A percentile compares a stretch with the other conserved stretches of the same genome.
phyloP scores from a whole-genome alignment of 2,113 vertebrate species.

The Chaetorhynchus papuensis region DNA sequence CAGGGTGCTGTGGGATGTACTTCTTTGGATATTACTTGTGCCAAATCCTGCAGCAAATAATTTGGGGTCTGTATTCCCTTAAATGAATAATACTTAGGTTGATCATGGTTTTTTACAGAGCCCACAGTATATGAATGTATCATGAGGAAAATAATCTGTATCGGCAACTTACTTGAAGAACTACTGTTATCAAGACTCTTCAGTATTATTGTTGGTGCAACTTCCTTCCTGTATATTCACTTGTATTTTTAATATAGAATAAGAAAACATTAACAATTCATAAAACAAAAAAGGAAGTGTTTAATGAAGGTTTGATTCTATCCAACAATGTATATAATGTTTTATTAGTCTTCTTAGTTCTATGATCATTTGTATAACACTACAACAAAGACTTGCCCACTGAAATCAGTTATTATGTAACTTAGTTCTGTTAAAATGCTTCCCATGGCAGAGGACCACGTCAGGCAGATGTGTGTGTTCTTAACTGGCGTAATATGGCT shows the following conservation, averaged over 20 bases:
- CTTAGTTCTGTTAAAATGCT: not conserved
- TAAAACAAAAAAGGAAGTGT: not conserved
- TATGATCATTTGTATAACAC: not conserved
- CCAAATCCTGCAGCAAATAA: not conserved
- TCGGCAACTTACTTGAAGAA: not conserved
- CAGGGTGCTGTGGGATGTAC: not conserved
- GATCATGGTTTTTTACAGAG: not conserved
- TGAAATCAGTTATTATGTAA: not conserved
- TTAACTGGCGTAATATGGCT: not conserved
- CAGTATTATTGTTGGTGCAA: not conserved
- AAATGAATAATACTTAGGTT: not conserved
- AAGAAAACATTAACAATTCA: not conserved
- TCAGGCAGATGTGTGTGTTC: accelerated
- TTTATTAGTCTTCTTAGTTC: not conserved
- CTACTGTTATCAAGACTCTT: not conserved
- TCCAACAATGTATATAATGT: not conserved
- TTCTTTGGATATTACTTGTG: not conserved
- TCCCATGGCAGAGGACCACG: not conserved
- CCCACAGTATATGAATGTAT: not conserved
- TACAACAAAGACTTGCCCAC: not conserved
- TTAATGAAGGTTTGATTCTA: not conserved
- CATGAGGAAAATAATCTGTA: not conserved
- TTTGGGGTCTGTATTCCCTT: not conserved
- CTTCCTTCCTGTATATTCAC: not conserved
- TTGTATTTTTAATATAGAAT: not conserved